Evolutionary conservation across 2,888 invertebrate genomes (phyloP).

Genomic region (Ophion ventricosus): DNA sequence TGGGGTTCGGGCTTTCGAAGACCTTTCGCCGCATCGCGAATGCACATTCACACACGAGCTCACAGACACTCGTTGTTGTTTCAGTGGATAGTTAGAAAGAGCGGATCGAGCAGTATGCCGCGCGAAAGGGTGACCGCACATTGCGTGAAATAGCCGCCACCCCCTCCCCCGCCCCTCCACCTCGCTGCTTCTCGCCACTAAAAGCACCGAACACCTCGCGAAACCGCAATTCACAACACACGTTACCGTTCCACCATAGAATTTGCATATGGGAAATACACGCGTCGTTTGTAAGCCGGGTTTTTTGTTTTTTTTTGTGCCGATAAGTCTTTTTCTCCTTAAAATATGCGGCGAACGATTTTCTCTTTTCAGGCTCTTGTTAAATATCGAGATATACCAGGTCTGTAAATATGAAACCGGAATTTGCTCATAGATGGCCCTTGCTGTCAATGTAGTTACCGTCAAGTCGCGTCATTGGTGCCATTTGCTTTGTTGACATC

Average conservation of each 20-base stretch:
- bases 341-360: background rate
- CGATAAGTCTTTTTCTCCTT: no score
- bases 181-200: no score
- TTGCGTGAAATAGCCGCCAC: conserved; percentile 45
- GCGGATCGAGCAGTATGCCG: conserved; percentile 47
- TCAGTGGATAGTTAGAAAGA: conserved; percentile 39
- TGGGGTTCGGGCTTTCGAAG: conserved; percentile 1
- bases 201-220: conserved; percentile 44
- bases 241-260: conserved; percentile 25
- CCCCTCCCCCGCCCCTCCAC: background rate
- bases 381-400: no score
- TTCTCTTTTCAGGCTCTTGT: background rate
- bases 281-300: background rate
- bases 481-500: no score
- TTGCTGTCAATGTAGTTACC: no score
- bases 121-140: conserved; percentile 49
- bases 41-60: conserved; percentile 15
- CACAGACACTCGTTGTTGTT: background rate
- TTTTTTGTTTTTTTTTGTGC: background rate
- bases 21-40: conserved; percentile 25
- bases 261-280: conserved; percentile 7
- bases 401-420: no score
- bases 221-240: conserved; percentile 51
- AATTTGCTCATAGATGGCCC: no score
- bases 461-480: no score